phyloP scores from a whole-genome alignment of 2,113 vertebrate genomes.

The Macroglossus sobrinus region DNA sequence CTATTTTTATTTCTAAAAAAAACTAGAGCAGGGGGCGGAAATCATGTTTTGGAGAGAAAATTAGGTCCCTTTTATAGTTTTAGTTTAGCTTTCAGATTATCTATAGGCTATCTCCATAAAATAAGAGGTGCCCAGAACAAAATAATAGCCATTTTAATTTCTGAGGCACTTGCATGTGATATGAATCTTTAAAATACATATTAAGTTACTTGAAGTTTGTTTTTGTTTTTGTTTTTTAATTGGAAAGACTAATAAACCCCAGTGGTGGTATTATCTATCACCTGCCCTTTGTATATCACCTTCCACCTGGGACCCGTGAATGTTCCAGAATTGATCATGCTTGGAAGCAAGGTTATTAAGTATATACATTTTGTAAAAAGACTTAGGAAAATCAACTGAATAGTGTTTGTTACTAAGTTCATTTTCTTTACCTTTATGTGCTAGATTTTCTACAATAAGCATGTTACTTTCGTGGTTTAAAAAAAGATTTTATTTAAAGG shows the following conservation, averaged over 20 bases:
- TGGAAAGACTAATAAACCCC: constrained; percentile 37
- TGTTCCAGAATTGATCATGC: constrained; percentile 32
- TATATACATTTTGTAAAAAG: constrained; percentile 27
- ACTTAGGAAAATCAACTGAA: neutral
- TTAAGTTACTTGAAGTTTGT: constrained; percentile 8
- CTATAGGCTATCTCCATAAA: neutral
- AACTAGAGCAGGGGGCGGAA: neutral
- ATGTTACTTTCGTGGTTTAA: neutral
- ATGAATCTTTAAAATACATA: constrained; percentile 39
- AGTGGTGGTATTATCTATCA: constrained; percentile 8
- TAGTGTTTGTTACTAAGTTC: neutral
- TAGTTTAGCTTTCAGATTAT: constrained; percentile 38
- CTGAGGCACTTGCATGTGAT: neutral
- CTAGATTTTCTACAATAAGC: constrained; percentile 6
- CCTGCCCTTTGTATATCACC: neutral
- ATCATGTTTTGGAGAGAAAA: neutral
- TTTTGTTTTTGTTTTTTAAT: constrained; percentile 26
- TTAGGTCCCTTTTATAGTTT: neutral
- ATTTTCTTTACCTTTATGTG: neutral
- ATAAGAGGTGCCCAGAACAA: neutral
- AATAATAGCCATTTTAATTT: constrained; percentile 17
- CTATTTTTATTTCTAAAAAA: constrained; percentile 24
- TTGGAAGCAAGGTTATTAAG: neutral
- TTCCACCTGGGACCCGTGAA: neutral
- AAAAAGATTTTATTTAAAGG: neutral